Evolutionary conservation across 2,113 vertebrate genomes (phyloP).

Genomic region (Chamaea fasciata): DNA sequence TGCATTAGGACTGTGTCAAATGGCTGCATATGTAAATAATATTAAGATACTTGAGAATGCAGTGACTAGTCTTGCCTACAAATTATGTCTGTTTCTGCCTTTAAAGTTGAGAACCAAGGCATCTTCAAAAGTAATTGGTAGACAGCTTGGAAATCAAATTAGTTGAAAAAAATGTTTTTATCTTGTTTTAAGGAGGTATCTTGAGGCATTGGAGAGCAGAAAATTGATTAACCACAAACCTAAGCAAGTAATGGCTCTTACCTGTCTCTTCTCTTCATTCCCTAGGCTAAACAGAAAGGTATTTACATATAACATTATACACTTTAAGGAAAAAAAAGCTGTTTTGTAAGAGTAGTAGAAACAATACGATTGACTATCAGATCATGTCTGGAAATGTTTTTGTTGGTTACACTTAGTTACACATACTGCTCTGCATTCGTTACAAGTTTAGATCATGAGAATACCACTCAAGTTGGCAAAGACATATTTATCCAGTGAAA

Average conservation of each 20-base stretch:
- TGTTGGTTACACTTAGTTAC: neutral
- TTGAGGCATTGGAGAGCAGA: accelerated
- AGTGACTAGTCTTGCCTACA: neutral
- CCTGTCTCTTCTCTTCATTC: neutral
- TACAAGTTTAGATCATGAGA: neutral
- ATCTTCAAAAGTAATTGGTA: neutral
- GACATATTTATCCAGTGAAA: neutral
- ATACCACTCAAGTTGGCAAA: neutral
- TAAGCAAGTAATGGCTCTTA: neutral
- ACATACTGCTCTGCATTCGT: neutral
- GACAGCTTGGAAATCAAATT: neutral
- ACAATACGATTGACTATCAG: neutral
- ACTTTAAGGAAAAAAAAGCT: neutral
- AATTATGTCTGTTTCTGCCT: neutral
- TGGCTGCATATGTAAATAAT: neutral
- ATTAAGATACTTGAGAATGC: neutral
- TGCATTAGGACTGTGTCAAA: neutral
- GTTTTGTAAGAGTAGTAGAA: neutral
- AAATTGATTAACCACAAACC: neutral
- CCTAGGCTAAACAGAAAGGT: neutral
- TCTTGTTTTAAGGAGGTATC: neutral
- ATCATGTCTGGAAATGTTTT: neutral
- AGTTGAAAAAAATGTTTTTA: neutral
- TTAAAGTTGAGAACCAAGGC: neutral
- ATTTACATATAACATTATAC: neutral